Evolutionary conservation across 2,113 vertebrate genomes (phyloP).

Genomic region (Onychostruthus taczanowskii): DNA sequence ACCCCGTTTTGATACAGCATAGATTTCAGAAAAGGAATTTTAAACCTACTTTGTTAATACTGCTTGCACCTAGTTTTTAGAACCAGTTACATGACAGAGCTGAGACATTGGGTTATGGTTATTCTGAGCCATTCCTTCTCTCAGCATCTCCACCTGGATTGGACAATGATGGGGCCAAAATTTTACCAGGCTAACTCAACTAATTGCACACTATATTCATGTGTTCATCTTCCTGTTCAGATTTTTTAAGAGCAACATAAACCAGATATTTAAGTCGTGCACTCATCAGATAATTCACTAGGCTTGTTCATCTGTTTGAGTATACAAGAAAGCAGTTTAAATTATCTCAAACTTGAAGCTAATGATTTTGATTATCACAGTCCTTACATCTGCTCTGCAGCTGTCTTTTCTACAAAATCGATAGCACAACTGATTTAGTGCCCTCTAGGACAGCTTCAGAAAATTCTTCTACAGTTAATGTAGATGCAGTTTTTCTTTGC

Average conservation of each 20-base stretch:
- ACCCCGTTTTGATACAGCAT: not conserved
- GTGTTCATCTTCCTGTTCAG: not conserved
- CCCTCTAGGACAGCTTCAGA: slow-evolving; percentile 12
- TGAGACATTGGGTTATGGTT: not conserved
- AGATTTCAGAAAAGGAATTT: not conserved
- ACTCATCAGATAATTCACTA: not conserved
- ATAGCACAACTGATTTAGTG: slow-evolving; percentile 28
- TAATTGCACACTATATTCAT: not conserved
- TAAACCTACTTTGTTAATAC: not conserved
- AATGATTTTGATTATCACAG: not conserved
- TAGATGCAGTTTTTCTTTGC: slow-evolving; percentile 21
- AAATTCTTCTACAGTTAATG: slow-evolving; percentile 30
- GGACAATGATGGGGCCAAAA: not conserved
- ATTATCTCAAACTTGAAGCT: not conserved
- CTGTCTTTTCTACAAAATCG: not conserved
- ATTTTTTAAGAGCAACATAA: not conserved
- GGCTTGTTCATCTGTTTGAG: not conserved
- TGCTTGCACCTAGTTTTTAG: not conserved
- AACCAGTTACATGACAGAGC: not conserved
- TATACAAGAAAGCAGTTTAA: not conserved
- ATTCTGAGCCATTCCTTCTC: not conserved
- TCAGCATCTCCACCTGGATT: not conserved
- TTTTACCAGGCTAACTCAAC: not conserved
- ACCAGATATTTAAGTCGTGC: not conserved
- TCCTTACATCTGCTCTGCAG: slow-evolving; percentile 19